phyloP scores from a whole-genome alignment of 2,888 invertebrate genomes.

The Polymixis lichenea region DNA sequence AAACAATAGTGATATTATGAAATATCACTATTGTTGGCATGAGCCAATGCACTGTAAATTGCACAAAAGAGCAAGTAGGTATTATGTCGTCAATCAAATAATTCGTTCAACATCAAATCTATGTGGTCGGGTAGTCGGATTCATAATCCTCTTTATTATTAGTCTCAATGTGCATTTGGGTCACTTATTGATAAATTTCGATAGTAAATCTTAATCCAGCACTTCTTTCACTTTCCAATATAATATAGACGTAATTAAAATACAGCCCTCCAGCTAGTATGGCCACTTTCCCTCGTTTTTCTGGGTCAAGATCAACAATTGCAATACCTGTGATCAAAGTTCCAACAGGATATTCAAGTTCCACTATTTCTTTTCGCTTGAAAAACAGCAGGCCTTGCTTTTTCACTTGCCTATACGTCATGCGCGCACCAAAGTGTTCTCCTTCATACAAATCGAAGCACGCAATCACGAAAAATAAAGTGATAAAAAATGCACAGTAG shows the following conservation, averaged over 20 bases:
- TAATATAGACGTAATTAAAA: constrained; percentile 65
- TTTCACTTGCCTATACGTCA: constrained; percentile 76
- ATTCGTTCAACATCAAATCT: neutral
- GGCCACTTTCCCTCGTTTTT: constrained; percentile 66
- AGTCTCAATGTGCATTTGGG: neutral
- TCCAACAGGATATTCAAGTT: constrained; percentile 71
- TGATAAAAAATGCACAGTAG: constrained; percentile 35
- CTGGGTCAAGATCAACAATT: constrained; percentile 70
- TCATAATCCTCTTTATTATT: neutral
- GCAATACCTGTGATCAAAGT: constrained; percentile 75
- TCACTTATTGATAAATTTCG: constrained; percentile 58
- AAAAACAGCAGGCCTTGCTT: constrained; percentile 75
- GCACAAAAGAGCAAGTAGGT: neutral
- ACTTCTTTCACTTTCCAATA: constrained; percentile 73
- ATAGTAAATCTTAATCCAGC: constrained; percentile 67
- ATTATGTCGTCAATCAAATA: neutral
- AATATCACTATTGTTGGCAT: no score
- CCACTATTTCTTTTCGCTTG: constrained; percentile 66
- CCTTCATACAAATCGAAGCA: constrained; percentile 66
- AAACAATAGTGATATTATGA: neutral
- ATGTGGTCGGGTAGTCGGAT: neutral
- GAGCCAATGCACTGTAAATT: neutral
- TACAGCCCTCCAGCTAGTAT: constrained; percentile 72
- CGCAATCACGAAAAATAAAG: constrained; percentile 41
- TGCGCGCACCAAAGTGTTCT: constrained; percentile 72